Evolutionary conservation across 2,888 invertebrate genomes (phyloP), one percentile per base, ranked within the genome.

Genomic region (Spatulosminthurus flaviceps): DNA sequence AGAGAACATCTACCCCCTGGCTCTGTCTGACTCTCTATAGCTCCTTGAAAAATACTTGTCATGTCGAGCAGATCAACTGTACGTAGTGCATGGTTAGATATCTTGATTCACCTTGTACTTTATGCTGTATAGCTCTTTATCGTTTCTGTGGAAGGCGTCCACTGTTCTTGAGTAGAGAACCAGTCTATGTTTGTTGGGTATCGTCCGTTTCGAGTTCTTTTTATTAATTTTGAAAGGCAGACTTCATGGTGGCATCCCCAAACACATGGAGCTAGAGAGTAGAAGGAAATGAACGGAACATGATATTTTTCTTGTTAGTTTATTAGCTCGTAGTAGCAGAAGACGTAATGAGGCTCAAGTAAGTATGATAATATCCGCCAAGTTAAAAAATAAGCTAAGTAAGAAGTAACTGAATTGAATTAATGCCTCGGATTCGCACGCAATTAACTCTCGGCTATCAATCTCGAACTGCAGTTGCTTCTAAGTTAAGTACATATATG

Each of bases 331-430:
- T n/a, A n/a, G n/a, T n/a, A n/a, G n/a, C n/a, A n/a, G n/a, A n/a
- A n/a, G n/a, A n/a, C n/a, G n/a, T n/a, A n/a, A n/a, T n/a, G n/a
- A n/a, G n/a, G n/a, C n/a, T n/a, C n/a, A n/a, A n/a, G n/a, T n/a
- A n/a, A n/a, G n/a, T n/a, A n/a, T n/a, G n/a, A n/a, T n/a, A n/a
- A n/a, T n/a, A n/a, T n/a, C n/a, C n/a, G n/a, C n/a, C n/a, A n/a
- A n/a, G n/a, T n/a, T n/a, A n/a, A n/a, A n/a, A n/a, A n/a, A n/a
- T n/a, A n/a, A n/a, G n/a, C n/a, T n/a, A n/a, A n/a, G n/a, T n/a
- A n/a, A n/a, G n/a, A n/a, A n/a, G n/a, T 9, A 51, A 19, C 60
- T 73, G 51, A n/a, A 73, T 51, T 73, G 73, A 73, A 51, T 73
- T 7, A 73, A 51, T 73, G 73, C 11, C 60, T 73, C 42, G 42